phyloP scores from a whole-genome alignment of 2,797 vertebrate genomes.

The Phoebastria nigripes region DNA sequence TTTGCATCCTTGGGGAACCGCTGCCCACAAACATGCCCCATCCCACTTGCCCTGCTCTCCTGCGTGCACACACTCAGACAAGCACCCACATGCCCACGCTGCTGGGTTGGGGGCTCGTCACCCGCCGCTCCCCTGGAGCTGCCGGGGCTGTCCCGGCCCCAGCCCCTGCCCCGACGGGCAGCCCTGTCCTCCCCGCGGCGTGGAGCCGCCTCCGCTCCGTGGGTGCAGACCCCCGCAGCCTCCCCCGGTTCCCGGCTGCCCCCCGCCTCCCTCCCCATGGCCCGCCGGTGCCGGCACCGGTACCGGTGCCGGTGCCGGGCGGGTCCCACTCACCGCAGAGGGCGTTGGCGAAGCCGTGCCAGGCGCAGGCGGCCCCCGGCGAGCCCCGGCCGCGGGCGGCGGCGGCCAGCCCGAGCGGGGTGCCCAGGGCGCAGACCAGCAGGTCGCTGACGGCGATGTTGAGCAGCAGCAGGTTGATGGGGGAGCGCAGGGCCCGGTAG shows the following conservation, averaged over 20 bases:
- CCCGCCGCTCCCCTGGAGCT: background rate
- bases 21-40: background rate
- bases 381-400: background rate
- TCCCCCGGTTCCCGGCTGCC: background rate
- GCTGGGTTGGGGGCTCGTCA: background rate
- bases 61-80: background rate
- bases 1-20: background rate
- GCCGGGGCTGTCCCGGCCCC: no score
- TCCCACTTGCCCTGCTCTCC: background rate
- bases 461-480: constrained; percentile 83
- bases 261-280: background rate
- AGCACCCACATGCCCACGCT: background rate
- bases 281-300: no score
- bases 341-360: background rate
- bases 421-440: background rate
- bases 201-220: background rate
- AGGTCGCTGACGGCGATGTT: constrained; percentile 73
- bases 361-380: background rate
- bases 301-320: background rate
- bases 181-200: background rate
- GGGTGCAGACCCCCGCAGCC: background rate
- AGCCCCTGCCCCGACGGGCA: no score
- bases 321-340: background rate
- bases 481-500: constrained; percentile 80
- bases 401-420: background rate